phyloP scores from a whole-genome alignment of 2,113 vertebrate genomes.

The Mobula hypostoma region DNA sequence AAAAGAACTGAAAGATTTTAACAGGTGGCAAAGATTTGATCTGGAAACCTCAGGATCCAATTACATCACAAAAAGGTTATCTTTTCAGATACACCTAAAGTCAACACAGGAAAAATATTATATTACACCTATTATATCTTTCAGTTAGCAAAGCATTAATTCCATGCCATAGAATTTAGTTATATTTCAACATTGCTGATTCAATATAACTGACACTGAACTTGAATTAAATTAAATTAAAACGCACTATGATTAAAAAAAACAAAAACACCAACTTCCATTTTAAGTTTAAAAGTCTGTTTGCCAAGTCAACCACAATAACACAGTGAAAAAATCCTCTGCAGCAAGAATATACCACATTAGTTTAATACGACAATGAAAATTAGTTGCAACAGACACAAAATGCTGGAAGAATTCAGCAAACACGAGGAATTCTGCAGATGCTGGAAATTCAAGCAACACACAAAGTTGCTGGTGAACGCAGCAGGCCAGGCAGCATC shows the following conservation, averaged over 20 bases:
- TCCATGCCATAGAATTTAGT: background rate
- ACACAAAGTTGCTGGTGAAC: too few relatives aligned
- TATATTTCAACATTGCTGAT: background rate
- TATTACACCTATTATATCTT: background rate
- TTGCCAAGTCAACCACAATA: background rate
- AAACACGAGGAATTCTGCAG: too few relatives aligned
- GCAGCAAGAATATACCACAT: background rate
- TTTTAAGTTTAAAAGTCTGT: background rate
- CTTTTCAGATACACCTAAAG: too few relatives aligned
- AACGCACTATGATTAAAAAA: background rate
- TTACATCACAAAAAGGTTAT: too few relatives aligned
- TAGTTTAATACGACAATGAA: background rate
- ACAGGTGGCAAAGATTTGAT: background rate
- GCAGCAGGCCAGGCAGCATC: too few relatives aligned
- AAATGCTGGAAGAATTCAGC: too few relatives aligned
- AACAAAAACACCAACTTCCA: background rate
- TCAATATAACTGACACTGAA: background rate
- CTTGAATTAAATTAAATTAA: background rate
- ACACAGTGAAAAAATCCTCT: background rate
- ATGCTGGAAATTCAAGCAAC: too few relatives aligned
- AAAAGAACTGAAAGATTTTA: background rate
- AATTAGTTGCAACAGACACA: background rate
- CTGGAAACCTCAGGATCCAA: too few relatives aligned
- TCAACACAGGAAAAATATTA: too few relatives aligned
- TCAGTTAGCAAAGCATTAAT: background rate